Percentiles rank a stretch among this genome's conserved stretches.
phyloP scores from a whole-genome alignment of 2,797 vertebrate genomes.

The Manis pentadactyla region DNA sequence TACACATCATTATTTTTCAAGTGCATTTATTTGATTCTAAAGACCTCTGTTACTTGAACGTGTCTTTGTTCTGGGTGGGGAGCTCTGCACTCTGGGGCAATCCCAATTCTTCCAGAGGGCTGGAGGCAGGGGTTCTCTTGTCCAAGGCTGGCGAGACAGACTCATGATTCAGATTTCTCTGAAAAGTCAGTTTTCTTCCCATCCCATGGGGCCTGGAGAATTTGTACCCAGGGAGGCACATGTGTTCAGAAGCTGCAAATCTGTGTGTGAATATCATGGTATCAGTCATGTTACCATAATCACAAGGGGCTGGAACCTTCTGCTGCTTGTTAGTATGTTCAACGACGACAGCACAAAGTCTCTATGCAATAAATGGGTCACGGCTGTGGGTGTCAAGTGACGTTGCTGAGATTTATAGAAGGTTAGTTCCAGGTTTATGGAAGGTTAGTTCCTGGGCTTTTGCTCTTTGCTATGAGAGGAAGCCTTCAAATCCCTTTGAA shows the following conservation, averaged over 20 bases:
- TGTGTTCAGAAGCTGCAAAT: not conserved
- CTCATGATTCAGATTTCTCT: not conserved
- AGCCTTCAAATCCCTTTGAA: not conserved
- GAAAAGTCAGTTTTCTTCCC: not conserved
- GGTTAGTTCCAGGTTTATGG: not conserved
- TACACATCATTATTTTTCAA: constrained; percentile 53
- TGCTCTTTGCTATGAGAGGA: not conserved
- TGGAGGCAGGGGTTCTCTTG: not conserved
- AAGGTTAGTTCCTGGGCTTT: not conserved
- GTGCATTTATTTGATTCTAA: constrained; percentile 46
- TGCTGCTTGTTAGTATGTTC: not conserved
- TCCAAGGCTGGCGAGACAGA: not conserved
- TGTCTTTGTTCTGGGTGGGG: not conserved
- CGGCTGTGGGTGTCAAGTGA: not conserved
- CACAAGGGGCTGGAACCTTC: not conserved
- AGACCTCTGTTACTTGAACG: not conserved
- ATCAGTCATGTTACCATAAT: not conserved
- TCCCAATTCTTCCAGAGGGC: not conserved
- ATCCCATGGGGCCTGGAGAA: too few species aligned
- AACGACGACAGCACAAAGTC: not conserved
- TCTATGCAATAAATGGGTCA: not conserved
- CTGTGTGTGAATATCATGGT: not conserved
- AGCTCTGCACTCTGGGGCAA: not conserved
- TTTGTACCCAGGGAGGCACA: not conserved
- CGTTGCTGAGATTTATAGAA: not conserved